Evolutionary conservation across 23 tunicate species (phyloP).

Genomic region (Aplidium turbinatum): DNA sequence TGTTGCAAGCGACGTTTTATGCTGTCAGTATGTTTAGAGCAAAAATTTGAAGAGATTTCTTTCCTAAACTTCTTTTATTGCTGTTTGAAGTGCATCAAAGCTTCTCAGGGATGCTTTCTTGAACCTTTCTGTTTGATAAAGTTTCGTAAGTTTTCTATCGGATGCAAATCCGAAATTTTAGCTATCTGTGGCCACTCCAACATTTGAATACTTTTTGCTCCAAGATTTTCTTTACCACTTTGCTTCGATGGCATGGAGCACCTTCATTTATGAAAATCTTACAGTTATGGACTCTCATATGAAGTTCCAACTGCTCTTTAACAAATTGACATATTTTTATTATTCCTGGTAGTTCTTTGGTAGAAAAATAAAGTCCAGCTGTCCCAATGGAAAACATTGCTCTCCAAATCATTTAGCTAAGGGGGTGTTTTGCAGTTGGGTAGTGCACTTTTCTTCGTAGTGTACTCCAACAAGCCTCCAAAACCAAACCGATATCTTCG

Average conservation of each 20-base stretch:
- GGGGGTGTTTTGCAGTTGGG: neutral
- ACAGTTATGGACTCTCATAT: constrained; percentile 20
- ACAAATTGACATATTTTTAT: constrained; percentile 20
- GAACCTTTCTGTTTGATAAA: constrained; percentile 5
- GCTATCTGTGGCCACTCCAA: constrained; percentile 36
- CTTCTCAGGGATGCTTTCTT: constrained; percentile 31
- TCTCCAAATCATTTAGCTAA: constrained; percentile 21
- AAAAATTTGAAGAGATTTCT: constrained; percentile 16
- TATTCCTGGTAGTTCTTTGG: constrained; percentile 33
- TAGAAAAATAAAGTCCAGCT: neutral
- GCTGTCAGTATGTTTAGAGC: constrained; percentile 19
- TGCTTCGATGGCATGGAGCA: constrained; percentile 43
- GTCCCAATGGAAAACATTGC: constrained; percentile 6
- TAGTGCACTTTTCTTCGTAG: constrained; percentile 26
- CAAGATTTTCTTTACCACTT: constrained; percentile 32
- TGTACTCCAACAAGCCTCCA: constrained; percentile 31
- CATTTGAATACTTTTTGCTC: constrained; percentile 36
- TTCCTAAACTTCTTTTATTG: constrained; percentile 36
- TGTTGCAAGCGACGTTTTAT: constrained; percentile 27
- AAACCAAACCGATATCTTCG: constrained; percentile 3
- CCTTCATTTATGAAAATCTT: constrained; percentile 16
- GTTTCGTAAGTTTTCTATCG: constrained; percentile 23
- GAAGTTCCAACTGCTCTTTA: constrained; percentile 17
- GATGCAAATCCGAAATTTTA: constrained; percentile 34
- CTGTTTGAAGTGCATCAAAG: constrained; percentile 27